Evolutionary conservation across 2,113 vertebrate species (phyloP).

Genomic region (Sceloporus tristichus): DNA sequence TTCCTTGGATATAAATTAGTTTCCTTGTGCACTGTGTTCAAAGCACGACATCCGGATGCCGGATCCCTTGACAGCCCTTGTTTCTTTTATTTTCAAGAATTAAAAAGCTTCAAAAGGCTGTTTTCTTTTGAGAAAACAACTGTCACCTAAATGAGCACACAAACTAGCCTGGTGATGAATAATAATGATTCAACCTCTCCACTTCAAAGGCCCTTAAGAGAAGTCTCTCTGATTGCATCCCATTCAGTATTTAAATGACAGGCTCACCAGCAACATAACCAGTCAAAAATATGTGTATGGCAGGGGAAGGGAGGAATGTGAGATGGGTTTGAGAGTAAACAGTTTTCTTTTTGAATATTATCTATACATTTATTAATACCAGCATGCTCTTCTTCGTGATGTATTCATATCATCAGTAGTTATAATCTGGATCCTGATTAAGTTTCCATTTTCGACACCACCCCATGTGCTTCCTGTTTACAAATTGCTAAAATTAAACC

Average conservation of each 20-base stretch:
- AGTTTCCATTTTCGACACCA: conserved; percentile 23
- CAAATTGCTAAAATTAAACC: neutral
- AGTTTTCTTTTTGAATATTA: neutral
- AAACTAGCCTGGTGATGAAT: conserved; percentile 49
- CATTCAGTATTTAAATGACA: conserved; percentile 24
- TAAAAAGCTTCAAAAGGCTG: conserved; percentile 63
- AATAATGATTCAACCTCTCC: conserved; percentile 53
- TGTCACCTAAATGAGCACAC: conserved; percentile 65
- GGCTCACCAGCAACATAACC: conserved; percentile 15
- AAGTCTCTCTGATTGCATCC: conserved; percentile 54
- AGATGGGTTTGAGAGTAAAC: neutral
- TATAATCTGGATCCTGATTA: neutral
- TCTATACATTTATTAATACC: neutral
- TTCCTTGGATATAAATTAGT: conserved; percentile 53
- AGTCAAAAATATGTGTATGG: conserved; percentile 15
- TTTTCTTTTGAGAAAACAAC: conserved; percentile 55
- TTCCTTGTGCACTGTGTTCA: conserved; percentile 62
- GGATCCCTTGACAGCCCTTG: conserved; percentile 64
- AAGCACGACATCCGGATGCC: conserved; percentile 42
- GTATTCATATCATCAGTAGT: conserved; percentile 11
- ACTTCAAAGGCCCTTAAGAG: conserved; percentile 52
- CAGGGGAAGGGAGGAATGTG: accelerated
- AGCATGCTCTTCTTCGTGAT: neutral
- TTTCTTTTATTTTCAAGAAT: conserved; percentile 61
- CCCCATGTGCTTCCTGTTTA: conserved; percentile 15